Percentiles rank a stretch among this genome's conserved stretches.
Evolutionary conservation across 2,113 vertebrate species (phyloP).

Genomic region (Forbesichthys papilliferus): DNA sequence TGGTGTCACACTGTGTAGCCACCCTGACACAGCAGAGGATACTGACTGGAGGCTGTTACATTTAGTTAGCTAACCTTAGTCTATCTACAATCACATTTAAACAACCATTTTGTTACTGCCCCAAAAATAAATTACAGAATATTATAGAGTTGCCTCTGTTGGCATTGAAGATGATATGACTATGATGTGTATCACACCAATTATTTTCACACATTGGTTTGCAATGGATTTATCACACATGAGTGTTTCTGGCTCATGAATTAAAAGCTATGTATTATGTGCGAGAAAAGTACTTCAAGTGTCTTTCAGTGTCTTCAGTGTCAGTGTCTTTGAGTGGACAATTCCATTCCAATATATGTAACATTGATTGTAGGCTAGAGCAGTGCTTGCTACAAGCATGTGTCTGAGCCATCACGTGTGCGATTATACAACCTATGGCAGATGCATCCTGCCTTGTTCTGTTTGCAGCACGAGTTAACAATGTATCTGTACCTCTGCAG

Average conservation of each 20-base stretch:
- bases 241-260: not conserved
- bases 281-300: not conserved
- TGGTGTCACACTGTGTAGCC: not conserved
- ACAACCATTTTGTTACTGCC: no score
- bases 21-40: not conserved
- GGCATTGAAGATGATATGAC: no score
- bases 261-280: not conserved
- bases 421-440: slow-evolving; percentile 25
- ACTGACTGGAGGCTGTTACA: not conserved
- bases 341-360: not conserved
- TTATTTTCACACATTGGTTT: no score
- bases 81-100: no score
- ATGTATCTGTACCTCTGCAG: not conserved
- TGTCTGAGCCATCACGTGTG: not conserved
- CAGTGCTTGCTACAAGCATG: not conserved
- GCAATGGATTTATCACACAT: no score
- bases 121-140: no score
- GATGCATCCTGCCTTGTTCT: not conserved
- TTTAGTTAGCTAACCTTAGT: not conserved
- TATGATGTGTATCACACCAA: no score
- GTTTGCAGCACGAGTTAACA: slow-evolving; percentile 5
- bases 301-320: no score
- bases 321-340: not conserved
- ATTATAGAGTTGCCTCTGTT: no score
- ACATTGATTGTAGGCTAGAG: no score